Evolutionary conservation across 1,140 invertebrate genomes (phyloP).

Genomic region (Drosophila busckii): DNA sequence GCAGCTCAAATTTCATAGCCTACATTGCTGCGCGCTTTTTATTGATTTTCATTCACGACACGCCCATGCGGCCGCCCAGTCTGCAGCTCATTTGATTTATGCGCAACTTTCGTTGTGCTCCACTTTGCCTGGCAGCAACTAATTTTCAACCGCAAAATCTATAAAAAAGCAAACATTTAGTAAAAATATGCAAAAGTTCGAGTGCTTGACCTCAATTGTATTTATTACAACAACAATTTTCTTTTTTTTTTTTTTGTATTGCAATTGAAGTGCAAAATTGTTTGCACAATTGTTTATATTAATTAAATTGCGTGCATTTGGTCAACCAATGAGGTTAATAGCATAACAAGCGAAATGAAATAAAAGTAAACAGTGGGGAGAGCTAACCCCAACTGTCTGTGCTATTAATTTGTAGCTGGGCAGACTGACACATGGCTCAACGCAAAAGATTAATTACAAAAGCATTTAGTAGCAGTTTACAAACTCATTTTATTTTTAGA

Average conservation of each 20-base stretch:
- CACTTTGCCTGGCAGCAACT: conserved; percentile 12
- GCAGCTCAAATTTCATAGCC: conserved; percentile 4
- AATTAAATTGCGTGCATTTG: conserved; percentile 17
- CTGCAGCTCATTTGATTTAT: conserved; percentile 33
- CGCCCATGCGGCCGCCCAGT: neutral
- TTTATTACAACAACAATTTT: conserved; percentile 7
- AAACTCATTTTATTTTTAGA: conserved; percentile 13
- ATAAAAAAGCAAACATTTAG: conserved; percentile 14
- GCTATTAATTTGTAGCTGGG: neutral
- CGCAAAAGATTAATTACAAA: conserved; percentile 29
- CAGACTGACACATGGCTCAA: conserved; percentile 5
- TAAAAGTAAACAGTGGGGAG: neutral
- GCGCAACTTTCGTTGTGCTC: conserved; percentile 21
- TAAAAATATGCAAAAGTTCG: conserved; percentile 13
- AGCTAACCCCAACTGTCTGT: too few relatives aligned
- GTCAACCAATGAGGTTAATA: conserved; percentile 14
- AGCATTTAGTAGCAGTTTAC: conserved; percentile 25
- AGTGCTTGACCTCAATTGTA: conserved; percentile 36
- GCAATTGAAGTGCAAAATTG: too few relatives aligned
- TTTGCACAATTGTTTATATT: conserved; percentile 17
- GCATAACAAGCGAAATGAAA: neutral
- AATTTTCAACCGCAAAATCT: conserved; percentile 38
- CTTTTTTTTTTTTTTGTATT: conserved; percentile 12
- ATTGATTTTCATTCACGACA: conserved; percentile 24
- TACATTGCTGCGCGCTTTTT: conserved; percentile 3